A percentile compares a stretch with the other conserved stretches of the same genome.
Evolutionary conservation across 30 jellyfish, hydroid and myxozoan species (phyloP).

Genomic region (Morbakka virulenta): DNA sequence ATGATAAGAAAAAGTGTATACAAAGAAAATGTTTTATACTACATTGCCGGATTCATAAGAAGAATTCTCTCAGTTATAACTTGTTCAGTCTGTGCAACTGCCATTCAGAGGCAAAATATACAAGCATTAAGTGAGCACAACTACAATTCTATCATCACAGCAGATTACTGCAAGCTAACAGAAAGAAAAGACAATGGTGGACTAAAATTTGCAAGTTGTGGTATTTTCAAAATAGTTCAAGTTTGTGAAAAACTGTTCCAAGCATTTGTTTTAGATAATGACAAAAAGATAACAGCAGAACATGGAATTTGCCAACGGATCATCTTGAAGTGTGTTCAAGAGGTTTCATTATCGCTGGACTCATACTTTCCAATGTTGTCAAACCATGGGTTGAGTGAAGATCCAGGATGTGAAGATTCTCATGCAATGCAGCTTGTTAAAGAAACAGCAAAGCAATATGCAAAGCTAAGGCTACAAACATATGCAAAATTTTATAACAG

Average conservation of each 20-base stretch:
- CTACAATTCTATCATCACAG: background rate
- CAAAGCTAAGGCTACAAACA: slow-evolving; percentile 1
- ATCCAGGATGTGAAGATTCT: slow-evolving; percentile 9
- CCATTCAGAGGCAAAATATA: background rate
- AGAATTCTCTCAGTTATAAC: background rate
- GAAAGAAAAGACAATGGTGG: background rate
- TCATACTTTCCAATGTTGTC: too few species aligned
- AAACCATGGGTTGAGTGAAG: slow-evolving; percentile 3
- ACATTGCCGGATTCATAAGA: slow-evolving; percentile 28
- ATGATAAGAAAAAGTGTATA: background rate
- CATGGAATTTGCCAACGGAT: too few species aligned
- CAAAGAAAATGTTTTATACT: slow-evolving; percentile 28
- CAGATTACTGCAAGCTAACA: background rate
- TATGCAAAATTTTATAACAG: slow-evolving; percentile 15
- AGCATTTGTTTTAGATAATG: too few species aligned
- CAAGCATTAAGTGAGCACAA: background rate
- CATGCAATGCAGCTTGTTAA: slow-evolving; percentile 6
- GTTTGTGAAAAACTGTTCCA: too few species aligned
- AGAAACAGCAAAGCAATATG: slow-evolving; percentile 5
- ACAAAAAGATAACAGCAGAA: too few species aligned
- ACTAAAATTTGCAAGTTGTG: too few species aligned
- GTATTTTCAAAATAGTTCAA: too few species aligned
- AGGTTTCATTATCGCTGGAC: too few species aligned
- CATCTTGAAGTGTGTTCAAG: too few species aligned
- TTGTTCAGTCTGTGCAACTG: background rate